Evolutionary conservation across 2,113 vertebrate species (phyloP), one percentile per base, ranked within the genome.

Genomic region (Rhynchopsitta pachyrhyncha): DNA sequence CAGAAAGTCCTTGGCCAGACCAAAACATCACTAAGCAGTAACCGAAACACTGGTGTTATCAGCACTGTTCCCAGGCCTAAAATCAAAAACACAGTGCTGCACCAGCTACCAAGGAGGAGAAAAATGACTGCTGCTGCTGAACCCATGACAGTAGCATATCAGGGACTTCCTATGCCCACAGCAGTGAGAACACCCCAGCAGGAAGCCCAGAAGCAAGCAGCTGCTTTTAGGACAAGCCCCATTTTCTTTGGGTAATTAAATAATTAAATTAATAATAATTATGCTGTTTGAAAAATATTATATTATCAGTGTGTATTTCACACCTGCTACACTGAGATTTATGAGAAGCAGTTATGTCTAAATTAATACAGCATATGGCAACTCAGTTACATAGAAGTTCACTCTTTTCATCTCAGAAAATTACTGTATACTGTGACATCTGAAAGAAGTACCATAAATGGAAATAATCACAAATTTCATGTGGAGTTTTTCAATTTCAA

Each of bases 221-320:
- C 37, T 67, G 11, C 33, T 67, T 95, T 71, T 69, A 59, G 23
- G 11, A 46, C 11, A 89, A 84, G 94, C 7, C 7, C 18, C 2
- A 28, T 49, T 49, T 80, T 78, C 18, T 92, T 50, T 35, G 46
- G 13, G 64, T 82, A 77, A 89, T 68, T 89, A 95, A 97, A 93
- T 42, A 92, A 64, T 47, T 68, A 68, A 78, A 90, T 74, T 86
- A 64, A 29, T 37, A 73, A 80, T 53, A 74, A 49, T 5, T 42
- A 42, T 63, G 16, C 1, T 0, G 1, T 52, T 53, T 33, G 60
- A 75, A 94, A 82, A 95, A 67, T n/a, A 82, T 74, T 13, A 75
- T 50, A 24, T 55, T 87, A 81, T 55, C 39, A 86, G 28, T 33
- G 47, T 75, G 18, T 88, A 83, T 93, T 71, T 97, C 66, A 71